phyloP scores from a whole-genome alignment of 2,888 invertebrate genomes.

The Tipula lateralis region DNA sequence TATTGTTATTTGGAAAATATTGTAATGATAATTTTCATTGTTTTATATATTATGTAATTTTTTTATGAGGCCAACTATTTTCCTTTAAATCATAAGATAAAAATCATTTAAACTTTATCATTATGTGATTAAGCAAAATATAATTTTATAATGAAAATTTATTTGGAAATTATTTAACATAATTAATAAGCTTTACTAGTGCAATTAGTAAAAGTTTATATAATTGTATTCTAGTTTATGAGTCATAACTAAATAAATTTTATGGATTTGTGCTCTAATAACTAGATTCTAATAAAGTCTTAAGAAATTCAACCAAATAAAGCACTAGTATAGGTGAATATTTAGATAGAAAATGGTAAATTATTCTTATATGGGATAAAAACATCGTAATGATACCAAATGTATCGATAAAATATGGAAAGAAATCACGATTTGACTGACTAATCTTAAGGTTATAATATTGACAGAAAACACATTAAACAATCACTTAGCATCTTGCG shows the following conservation, averaged over 20 bases:
- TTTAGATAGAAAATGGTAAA: background rate
- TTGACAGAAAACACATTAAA: no score
- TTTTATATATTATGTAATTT: background rate
- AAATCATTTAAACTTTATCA: background rate
- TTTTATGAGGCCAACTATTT: background rate
- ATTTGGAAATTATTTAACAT: background rate
- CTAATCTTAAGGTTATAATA: no score
- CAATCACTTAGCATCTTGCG: no score
- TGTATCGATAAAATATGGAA: no score
- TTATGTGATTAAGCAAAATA: background rate
- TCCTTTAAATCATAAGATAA: background rate
- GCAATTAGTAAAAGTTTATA: background rate
- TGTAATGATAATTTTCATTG: background rate
- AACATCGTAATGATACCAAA: no score
- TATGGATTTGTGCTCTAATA: background rate
- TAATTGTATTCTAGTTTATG: background rate
- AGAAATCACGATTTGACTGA: no score
- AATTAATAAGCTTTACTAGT: background rate
- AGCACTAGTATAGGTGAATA: background rate
- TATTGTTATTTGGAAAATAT: background rate
- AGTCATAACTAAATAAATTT: background rate
- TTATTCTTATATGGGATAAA: no score
- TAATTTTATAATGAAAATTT: background rate
- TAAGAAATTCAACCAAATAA: background rate
- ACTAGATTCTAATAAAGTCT: background rate